Base-by-base conservation (phyloP, 2,888 invertebrate species). In the Sphaerophoria rueppellii region DNA sequence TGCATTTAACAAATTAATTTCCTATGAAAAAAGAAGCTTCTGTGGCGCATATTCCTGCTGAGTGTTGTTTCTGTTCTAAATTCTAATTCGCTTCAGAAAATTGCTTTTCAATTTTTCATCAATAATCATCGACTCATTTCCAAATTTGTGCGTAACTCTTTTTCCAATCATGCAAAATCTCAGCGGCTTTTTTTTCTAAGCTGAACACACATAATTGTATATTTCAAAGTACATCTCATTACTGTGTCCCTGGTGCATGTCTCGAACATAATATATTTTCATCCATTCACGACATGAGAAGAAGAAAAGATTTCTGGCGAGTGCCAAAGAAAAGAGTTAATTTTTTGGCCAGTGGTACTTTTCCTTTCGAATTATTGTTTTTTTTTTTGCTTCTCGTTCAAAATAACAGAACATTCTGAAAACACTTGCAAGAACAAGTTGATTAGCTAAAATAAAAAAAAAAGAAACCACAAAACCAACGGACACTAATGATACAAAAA, bases 101-200 rank as follows among this genome's bases (percentile, higher is more conserved):
- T 43, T 43, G 40, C 7, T n/a, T n/a, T 37, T 37, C n/a, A n/a
- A n/a, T 37, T 37, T 37, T 37, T 37, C 37, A 7, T 37, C n/a
- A n/a, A n/a, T n/a, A n/a, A n/a, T n/a, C n/a, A n/a, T n/a, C n/a
- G n/a, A n/a, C n/a, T n/a, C n/a, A n/a, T 78, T 37, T 16, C 78
- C 73, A 57, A 78, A 82, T 82, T 78, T 77, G 82, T 77, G 78
- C 78, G 52, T 82, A 67, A 78, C 73, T 77, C 32, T 50, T 71
- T 67, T 77, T 69, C 61, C 67, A 57, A 63, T 74, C 67, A 69
- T 43, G 9, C 35, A 35, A 12, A 46, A 6, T 16, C 34, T 57
- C 57, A 6, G 35, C 43, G 9, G 32, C 37, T n/a, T 50, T 46
- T 63, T 61, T 14, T 16, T 40, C 50, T 55, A 52, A 24, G 35